phyloP scores from a whole-genome alignment of 2,113 vertebrate genomes.

The Pavo muticus region DNA sequence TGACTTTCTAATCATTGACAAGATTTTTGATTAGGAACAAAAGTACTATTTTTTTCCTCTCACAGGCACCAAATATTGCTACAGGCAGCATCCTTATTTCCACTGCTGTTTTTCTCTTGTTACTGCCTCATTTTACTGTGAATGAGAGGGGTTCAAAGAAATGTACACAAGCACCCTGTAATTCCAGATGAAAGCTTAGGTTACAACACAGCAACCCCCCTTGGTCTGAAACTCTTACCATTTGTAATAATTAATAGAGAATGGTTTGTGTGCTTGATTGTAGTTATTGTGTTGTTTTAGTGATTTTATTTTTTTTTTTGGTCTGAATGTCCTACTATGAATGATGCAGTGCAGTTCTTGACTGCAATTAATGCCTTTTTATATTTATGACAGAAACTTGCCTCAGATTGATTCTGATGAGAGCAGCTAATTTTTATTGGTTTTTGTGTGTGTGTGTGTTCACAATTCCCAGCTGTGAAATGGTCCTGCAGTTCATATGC shows the following conservation, averaged over 20 bases:
- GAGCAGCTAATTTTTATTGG: not conserved
- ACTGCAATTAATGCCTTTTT: not conserved
- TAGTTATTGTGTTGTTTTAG: not conserved
- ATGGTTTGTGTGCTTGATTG: not conserved
- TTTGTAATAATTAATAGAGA: not conserved
- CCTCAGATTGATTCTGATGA: not conserved
- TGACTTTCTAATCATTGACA: not conserved
- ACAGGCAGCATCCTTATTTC: not conserved
- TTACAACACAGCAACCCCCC: not conserved
- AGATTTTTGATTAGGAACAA: not conserved
- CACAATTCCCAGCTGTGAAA: not conserved
- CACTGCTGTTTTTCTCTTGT: not conserved
- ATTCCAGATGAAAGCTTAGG: no score
- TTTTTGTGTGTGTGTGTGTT: not conserved
- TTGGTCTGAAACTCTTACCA: fast-evolving
- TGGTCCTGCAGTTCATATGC: not conserved
- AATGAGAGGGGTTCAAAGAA: not conserved
- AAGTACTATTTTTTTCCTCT: not conserved
- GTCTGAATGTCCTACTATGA: not conserved
- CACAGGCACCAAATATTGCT: not conserved
- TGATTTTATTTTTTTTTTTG: not conserved
- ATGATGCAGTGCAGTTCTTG: not conserved
- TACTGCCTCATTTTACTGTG: not conserved
- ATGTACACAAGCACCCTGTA: no score
- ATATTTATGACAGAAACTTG: not conserved